Evolutionary conservation across 1,140 invertebrate genomes (phyloP).

Genomic region (Bilobella aurantiaca): DNA sequence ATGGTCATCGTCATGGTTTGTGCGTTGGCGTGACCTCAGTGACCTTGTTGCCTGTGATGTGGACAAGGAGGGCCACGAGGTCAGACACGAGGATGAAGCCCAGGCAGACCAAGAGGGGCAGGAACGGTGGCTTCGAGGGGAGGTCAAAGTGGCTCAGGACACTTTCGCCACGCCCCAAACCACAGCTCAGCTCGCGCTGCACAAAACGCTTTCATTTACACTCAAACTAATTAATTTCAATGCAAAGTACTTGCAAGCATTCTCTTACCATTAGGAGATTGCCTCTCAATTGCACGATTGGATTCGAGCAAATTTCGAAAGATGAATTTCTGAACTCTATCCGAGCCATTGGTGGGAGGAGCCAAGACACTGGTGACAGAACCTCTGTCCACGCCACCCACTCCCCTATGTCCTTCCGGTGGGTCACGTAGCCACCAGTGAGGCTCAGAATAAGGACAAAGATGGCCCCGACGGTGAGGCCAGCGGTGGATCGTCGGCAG

Average conservation of each 20-base stretch:
- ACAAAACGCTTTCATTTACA: not conserved
- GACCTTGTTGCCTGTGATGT: not conserved
- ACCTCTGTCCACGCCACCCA: slow-evolving; percentile 56
- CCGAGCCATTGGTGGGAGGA: slow-evolving; percentile 54
- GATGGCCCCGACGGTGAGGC: slow-evolving; percentile 49
- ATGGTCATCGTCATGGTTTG: not conserved
- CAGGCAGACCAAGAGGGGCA: not conserved
- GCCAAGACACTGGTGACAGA: slow-evolving; percentile 64
- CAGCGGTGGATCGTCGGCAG: slow-evolving; percentile 47
- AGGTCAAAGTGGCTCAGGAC: slow-evolving; percentile 4
- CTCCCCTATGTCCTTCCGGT: slow-evolving; percentile 56
- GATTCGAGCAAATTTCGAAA: slow-evolving; percentile 28
- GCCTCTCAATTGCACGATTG: slow-evolving; percentile 29
- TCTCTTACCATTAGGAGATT: slow-evolving; percentile 30
- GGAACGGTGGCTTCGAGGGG: slow-evolving; percentile 4
- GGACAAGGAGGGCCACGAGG: slow-evolving; percentile 17
- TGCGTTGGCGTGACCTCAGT: not conserved
- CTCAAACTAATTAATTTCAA: not conserved
- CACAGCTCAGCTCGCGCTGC: slow-evolving; percentile 1
- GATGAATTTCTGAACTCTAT: slow-evolving; percentile 46
- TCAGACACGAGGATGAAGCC: slow-evolving; percentile 14
- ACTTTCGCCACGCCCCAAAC: not conserved
- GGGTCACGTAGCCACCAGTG: slow-evolving; percentile 59
- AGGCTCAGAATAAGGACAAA: slow-evolving; percentile 53
- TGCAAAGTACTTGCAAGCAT: not conserved